Evolutionary conservation across 2,888 invertebrate genomes (phyloP).

Genomic region (Allophyes oxyacanthae): DNA sequence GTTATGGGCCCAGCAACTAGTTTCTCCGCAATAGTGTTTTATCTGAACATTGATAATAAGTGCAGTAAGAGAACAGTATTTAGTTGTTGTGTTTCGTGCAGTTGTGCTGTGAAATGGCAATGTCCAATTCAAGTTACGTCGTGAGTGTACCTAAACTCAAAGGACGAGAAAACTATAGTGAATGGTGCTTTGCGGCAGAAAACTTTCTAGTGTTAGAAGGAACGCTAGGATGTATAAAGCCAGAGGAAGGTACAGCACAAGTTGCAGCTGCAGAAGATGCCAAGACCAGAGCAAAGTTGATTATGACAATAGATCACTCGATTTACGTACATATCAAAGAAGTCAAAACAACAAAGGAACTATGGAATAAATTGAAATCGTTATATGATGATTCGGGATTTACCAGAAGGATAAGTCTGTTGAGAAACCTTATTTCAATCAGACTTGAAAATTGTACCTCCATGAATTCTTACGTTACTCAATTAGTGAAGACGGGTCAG

Average conservation of each 20-base stretch:
- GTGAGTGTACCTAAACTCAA: slow-evolving; percentile 23
- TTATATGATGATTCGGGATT: slow-evolving; percentile 27
- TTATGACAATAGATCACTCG: slow-evolving; percentile 20
- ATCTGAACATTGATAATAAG: no score
- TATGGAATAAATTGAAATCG: slow-evolving; percentile 15
- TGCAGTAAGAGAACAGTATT: no score
- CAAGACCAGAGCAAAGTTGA: slow-evolving; percentile 21
- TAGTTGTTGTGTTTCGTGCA: no score
- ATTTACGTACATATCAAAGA: slow-evolving; percentile 25
- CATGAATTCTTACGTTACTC: slow-evolving; percentile 26
- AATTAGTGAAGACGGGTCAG: slow-evolving; percentile 24
- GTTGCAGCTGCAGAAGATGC: slow-evolving; percentile 8
- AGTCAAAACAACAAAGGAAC: slow-evolving; percentile 8
- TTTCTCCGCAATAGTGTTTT: no score
- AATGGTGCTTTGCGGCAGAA: slow-evolving; percentile 25
- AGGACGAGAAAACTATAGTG: slow-evolving; percentile 9
- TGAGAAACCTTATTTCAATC: slow-evolving; percentile 25
- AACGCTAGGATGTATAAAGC: slow-evolving; percentile 8
- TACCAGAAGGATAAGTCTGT: slow-evolving; percentile 16
- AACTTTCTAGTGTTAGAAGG: slow-evolving; percentile 23
- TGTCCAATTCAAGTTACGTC: slow-evolving; percentile 19
- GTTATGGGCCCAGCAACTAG: no score
- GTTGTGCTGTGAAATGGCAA: slow-evolving; percentile 1
- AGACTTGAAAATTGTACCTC: slow-evolving; percentile 20
- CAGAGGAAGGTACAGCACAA: not conserved